A percentile compares a stretch with the other conserved stretches of the same genome.
Evolutionary conservation across 2,113 vertebrate species (phyloP).

Genomic region (Butorides virescens): DNA sequence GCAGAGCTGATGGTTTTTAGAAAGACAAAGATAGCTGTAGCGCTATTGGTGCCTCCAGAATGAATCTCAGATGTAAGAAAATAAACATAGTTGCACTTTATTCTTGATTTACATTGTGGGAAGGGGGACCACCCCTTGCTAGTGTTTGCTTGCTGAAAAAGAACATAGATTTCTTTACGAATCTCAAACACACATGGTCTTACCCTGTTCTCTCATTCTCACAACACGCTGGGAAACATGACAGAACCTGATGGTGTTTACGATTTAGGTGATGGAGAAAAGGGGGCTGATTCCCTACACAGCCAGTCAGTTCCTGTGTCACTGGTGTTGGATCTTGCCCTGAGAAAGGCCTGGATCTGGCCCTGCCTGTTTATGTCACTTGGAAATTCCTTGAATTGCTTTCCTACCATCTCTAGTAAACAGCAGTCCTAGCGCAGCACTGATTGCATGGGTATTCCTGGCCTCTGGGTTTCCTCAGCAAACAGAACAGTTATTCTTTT

Average conservation of each 20-base stretch:
- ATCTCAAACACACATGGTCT: not conserved
- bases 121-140: not conserved
- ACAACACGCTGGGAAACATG: not conserved
- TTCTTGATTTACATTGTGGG: not conserved
- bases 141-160: not conserved
- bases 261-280: not conserved
- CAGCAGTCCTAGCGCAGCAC: not conserved
- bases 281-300: fast-evolving
- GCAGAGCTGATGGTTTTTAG: not conserved
- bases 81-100: not conserved
- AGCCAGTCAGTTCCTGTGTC: not conserved
- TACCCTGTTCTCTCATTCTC: not conserved
- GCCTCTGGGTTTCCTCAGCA: slow-evolving; percentile 27
- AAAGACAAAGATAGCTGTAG: not conserved
- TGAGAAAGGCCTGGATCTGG: not conserved
- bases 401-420: not conserved
- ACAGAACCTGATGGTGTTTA: not conserved
- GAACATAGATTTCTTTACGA: not conserved
- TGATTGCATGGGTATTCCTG: not conserved
- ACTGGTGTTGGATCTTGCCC: not conserved
- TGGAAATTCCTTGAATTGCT: slow-evolving; percentile 30
- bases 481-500: slow-evolving; percentile 10
- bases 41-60: not conserved
- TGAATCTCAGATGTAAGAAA: not conserved
- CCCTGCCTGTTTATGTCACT: not conserved